Evolutionary conservation across 1,140 invertebrate genomes (phyloP), one percentile per base, ranked within the genome.

Genomic region (Drosophila pallidifrons): DNA sequence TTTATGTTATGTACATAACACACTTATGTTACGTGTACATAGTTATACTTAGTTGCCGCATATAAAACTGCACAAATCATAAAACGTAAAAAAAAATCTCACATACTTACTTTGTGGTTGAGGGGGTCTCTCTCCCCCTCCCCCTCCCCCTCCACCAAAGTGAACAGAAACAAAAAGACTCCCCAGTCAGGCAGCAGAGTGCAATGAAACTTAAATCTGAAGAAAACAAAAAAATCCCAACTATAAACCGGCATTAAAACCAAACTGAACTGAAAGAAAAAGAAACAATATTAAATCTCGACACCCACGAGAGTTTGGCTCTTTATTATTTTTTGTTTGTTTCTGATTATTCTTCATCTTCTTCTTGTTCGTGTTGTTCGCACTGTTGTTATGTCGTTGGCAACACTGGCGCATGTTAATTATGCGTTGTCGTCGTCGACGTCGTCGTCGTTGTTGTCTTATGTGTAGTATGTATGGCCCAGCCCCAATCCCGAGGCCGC

Each of bases 381-480:
- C 49, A 47, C 60, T 30, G 25, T 71, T 75, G 71, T 67, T 78
- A 81, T 55, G 63, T 35, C 38, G 82, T 73, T 89, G 85, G 82
- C 82, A 80, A 77, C 81, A 59, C 75, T 81, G 83, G 81, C 85
- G 83, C 85, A 88, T 89, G 83, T 81, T 88, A 88, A 88, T 88
- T 88, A 88, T 88, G 85, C 77, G 61, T 60, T 54, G 72, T 59
- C 60, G 72, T 54, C 68, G 52, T 71, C 15, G n/a, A n/a, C n/a
- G 15, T 15, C 51, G 81, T 75, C 63, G 68, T 67, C 59, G 60
- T 7, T 49, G 10, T 49, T 25, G 20, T 25, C 20, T 20, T 20
- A 35, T 60, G 38, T 57, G 20, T 59, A 25, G 25, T 25, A 7
- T 43, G n/a, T 41, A 6, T 41, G 32, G 45, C 54, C 43, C 55